Evolutionary conservation across 2,888 invertebrate genomes (phyloP).

Genomic region (Sturmia bella): DNA sequence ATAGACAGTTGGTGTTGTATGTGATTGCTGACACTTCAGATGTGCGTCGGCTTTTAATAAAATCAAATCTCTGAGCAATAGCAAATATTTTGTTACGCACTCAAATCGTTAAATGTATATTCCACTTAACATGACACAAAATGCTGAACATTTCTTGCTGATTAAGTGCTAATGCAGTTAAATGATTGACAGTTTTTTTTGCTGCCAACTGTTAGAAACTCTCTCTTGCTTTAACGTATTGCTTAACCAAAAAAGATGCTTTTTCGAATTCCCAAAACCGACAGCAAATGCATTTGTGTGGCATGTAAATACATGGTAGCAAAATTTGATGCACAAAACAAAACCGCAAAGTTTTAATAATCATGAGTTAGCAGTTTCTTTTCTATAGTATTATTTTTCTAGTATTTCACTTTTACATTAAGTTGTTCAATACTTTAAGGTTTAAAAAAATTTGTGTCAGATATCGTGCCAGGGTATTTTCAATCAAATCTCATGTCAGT

Average conservation of each 20-base stretch:
- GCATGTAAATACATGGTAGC: neutral
- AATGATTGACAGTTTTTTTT: slow-evolving; percentile 52
- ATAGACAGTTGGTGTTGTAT: neutral
- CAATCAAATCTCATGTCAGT: neutral
- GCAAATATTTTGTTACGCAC: neutral
- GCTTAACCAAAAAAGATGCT: neutral
- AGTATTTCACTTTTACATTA: slow-evolving; percentile 16
- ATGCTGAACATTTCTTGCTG: slow-evolving; percentile 43
- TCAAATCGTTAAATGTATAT: neutral
- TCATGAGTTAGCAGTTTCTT: slow-evolving; percentile 26
- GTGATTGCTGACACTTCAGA: neutral
- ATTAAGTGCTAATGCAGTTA: slow-evolving; percentile 33
- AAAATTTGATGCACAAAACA: slow-evolving; percentile 4
- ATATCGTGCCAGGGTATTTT: slow-evolving; percentile 18
- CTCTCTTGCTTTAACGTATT: neutral
- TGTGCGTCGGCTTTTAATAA: neutral
- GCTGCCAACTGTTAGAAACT: slow-evolving; percentile 30
- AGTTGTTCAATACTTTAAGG: slow-evolving; percentile 13
- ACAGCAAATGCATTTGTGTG: slow-evolving; percentile 1
- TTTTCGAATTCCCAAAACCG: neutral
- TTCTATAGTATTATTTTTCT: neutral
- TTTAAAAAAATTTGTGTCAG: slow-evolving; percentile 38
- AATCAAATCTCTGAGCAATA: neutral
- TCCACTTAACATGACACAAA: neutral
- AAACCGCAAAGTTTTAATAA: slow-evolving; percentile 38